Conservation (phyloP, 1,140 invertebrate genomes). For the Elysia chlorotica region DNA sequence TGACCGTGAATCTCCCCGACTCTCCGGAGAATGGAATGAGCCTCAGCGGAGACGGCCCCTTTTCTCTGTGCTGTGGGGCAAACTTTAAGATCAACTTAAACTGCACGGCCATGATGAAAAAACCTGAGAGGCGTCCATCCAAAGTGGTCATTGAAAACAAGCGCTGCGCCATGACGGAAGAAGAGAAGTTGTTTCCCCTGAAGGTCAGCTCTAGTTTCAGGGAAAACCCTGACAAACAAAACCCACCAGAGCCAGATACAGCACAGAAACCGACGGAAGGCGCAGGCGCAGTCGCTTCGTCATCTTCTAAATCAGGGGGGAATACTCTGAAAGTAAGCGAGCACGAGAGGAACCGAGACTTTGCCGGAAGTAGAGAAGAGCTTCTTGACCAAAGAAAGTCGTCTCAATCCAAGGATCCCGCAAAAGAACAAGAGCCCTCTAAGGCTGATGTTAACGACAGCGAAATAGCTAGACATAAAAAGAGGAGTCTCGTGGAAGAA, state of each 20-base stretch:
- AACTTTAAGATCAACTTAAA: slow-evolving; percentile 19
- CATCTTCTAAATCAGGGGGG: too few relatives aligned
- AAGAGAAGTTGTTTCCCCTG: slow-evolving; percentile 20
- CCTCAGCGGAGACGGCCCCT: background rate
- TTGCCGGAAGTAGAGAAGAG: slow-evolving; percentile 21
- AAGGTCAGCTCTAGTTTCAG: slow-evolving; percentile 2
- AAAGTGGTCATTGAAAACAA: slow-evolving; percentile 14
- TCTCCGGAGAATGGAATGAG: slow-evolving; percentile 10
- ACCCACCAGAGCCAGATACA: too few relatives aligned
- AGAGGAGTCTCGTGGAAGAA: slow-evolving; percentile 9
- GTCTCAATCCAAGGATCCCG: too few relatives aligned
- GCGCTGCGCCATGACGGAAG: slow-evolving; percentile 21
- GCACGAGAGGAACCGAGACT: slow-evolving; percentile 15
- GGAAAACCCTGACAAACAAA: background rate
- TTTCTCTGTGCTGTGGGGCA: slow-evolving; percentile 14
- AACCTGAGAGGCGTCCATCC: slow-evolving; percentile 16
- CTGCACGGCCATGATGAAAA: slow-evolving; percentile 22
- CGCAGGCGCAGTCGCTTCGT: too few relatives aligned
- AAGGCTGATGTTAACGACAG: background rate
- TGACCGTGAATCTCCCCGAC: slow-evolving; percentile 17
- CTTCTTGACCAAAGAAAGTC: slow-evolving; percentile 10
- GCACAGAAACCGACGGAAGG: too few relatives aligned
- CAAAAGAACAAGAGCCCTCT: background rate
- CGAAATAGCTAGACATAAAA: background rate
- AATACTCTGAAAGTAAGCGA: slow-evolving; percentile 16